Percentiles rank a stretch among this genome's conserved stretches.
Evolutionary conservation across 2,888 invertebrate species (phyloP).

Genomic region (Synanthedon formicaeformis): DNA sequence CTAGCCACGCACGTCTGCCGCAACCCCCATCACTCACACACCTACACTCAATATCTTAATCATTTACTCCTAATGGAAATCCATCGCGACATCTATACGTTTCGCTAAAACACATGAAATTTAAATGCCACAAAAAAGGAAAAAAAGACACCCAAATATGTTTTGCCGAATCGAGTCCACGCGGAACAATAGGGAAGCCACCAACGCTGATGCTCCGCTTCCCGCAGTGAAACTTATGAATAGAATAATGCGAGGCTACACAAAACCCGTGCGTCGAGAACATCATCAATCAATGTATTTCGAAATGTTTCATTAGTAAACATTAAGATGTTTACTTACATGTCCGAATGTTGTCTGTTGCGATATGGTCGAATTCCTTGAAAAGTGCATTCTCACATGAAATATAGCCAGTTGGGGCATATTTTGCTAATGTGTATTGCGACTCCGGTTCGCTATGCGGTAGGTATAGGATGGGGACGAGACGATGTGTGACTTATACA

Average conservation of each 20-base stretch:
- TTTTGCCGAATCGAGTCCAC: constrained; percentile 50
- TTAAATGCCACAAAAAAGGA: constrained; percentile 44
- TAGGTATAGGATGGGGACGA: constrained; percentile 44
- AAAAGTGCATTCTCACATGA: constrained; percentile 43
- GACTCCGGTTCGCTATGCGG: constrained; percentile 28
- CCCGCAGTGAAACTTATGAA: constrained; percentile 61
- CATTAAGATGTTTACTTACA: constrained; percentile 71
- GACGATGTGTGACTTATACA: constrained; percentile 40
- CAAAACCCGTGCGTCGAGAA: constrained; percentile 51
- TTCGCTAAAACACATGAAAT: constrained; percentile 57
- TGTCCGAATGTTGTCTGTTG: constrained; percentile 55
- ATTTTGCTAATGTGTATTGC: constrained; percentile 30
- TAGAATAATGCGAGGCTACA: constrained; percentile 57
- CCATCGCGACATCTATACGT: constrained; percentile 30
- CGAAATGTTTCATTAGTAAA: constrained; percentile 69
- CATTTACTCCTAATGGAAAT: constrained; percentile 62
- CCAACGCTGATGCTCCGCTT: constrained; percentile 53
- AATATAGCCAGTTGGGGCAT: constrained; percentile 45
- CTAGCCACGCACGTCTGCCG: neutral
- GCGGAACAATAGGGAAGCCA: constrained; percentile 55
- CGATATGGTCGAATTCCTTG: constrained; percentile 54
- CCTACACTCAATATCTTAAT: constrained; percentile 43
- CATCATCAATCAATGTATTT: constrained; percentile 66
- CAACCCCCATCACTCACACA: neutral
- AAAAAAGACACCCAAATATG: constrained; percentile 43